Conservation (phyloP, 2,113 vertebrate species). For the Amphiprion ocellaris region DNA sequence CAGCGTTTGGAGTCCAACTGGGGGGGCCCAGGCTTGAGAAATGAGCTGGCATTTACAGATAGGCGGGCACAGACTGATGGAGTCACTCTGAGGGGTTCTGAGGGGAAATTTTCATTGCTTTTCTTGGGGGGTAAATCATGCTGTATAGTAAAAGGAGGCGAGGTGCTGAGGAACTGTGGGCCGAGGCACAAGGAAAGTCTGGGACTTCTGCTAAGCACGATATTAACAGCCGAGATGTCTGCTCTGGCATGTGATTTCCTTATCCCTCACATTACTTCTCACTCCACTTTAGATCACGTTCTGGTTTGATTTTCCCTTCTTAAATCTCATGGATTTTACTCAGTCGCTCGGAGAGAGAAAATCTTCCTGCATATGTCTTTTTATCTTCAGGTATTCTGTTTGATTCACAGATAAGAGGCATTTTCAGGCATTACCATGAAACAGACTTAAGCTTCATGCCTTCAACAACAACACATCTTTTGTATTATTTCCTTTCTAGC, state of each 20-base stretch:
- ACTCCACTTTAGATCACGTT: conserved; percentile 30
- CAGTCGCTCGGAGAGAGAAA: not conserved
- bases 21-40: conserved; percentile 72
- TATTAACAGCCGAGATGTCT: conserved; percentile 54
- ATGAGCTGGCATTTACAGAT: conserved; percentile 82
- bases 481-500: conserved; percentile 2
- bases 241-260: conserved; percentile 40
- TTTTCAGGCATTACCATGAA: conserved; percentile 11
- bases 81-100: conserved; percentile 68
- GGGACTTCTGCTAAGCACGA: conserved; percentile 55
- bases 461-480: conserved; percentile 15
- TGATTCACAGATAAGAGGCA: conserved; percentile 25
- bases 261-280: conserved; percentile 30
- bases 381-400: conserved; percentile 17
- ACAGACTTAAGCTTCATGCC: conserved; percentile 17
- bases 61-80: conserved; percentile 79
- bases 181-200: conserved; percentile 38
- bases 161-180: conserved; percentile 16
- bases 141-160: conserved; percentile 55
- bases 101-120: conserved; percentile 57
- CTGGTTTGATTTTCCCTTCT: not conserved
- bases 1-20: conserved; percentile 68
- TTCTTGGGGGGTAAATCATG: conserved; percentile 67
- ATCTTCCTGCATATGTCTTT: not conserved
- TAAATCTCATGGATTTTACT: not conserved